Evolutionary conservation across 1,140 invertebrate species (phyloP).

Genomic region (Sinonovacula constricta): DNA sequence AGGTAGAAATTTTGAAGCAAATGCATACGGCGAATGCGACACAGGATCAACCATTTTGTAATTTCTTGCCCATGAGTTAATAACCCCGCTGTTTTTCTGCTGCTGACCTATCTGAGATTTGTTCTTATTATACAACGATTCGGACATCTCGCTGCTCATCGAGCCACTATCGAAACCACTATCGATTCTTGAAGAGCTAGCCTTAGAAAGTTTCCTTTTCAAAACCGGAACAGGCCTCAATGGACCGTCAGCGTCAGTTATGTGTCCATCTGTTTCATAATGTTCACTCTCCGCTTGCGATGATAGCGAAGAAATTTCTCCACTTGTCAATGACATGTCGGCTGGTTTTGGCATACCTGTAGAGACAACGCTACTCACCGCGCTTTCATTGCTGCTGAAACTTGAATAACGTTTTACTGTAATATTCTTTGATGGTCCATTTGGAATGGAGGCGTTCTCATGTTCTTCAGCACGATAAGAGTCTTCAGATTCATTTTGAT

Average conservation of each 20-base stretch:
- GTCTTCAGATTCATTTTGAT: slow-evolving; percentile 1
- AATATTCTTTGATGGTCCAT: too few species aligned
- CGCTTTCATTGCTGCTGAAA: slow-evolving; percentile 68
- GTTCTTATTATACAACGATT: slow-evolving; percentile 52
- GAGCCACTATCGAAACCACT: slow-evolving; percentile 74
- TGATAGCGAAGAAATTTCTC: slow-evolving; percentile 68
- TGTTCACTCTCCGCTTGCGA: slow-evolving; percentile 63
- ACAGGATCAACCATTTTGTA: slow-evolving; percentile 39
- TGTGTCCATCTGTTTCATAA: slow-evolving; percentile 58
- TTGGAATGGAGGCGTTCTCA: too few species aligned
- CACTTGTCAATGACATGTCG: slow-evolving; percentile 66
- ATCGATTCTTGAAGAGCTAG: slow-evolving; percentile 56
- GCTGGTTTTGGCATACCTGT: slow-evolving; percentile 18
- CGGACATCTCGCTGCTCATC: slow-evolving; percentile 65
- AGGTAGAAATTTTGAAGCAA: slow-evolving; percentile 19
- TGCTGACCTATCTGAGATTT: slow-evolving; percentile 40
- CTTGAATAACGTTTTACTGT: slow-evolving; percentile 58
- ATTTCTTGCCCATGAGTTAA: slow-evolving; percentile 42
- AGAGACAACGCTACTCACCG: slow-evolving; percentile 54
- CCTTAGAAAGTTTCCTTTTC: slow-evolving; percentile 45
- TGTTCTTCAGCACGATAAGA: slow-evolving; percentile 9
- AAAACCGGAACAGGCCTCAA: slow-evolving; percentile 25
- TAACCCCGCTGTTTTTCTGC: slow-evolving; percentile 54
- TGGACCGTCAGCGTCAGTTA: slow-evolving; percentile 51
- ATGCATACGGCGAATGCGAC: not conserved